Base-by-base conservation (phyloP, 2,113 vertebrate species). In the Gallinago paraguaiae region DNA sequence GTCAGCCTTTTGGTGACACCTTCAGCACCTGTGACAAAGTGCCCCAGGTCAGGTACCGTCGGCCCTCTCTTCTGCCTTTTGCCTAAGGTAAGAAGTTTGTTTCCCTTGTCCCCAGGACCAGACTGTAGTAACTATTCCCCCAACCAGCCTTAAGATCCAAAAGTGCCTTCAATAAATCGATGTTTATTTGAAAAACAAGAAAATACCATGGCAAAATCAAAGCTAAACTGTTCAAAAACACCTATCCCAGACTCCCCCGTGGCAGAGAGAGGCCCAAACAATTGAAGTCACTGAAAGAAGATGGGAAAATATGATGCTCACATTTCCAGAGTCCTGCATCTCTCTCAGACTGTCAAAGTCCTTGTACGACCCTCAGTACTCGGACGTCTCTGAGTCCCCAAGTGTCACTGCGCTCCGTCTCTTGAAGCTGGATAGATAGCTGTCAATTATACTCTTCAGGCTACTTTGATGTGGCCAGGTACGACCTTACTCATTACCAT, bases 401-500 rank as follows among this genome's bases (percentile, higher is more conserved):
- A 8, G 86, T 24, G 93, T 90, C 90, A 94, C 91, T 53, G 48
- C 7, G n/a, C 92, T 93, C 7, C 0, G 63, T 60, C 76, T 95
- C 95, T 94, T 92, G 94, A 95, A 96, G 92, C 72, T 78, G 65
- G 92, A 94, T 95, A 76, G 95, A 97, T 96, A 88, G 65, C 95
- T 97, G 96, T 95, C 95, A 97, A 93, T 97, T 96, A 97, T 86
- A 80, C 59, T 78, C 65, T 86, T 82, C 86, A 93, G 82, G 81
- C 46, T 93, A 92, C 96, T 96, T 96, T 97, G 86, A 96, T 94
- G 86, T 90, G 92, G 88, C 80, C 95, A 96, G 93, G 88, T 96
- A 89, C 96, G 95, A 95, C 95, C 93, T 96, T 88, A 39, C 79
- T 96, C 82, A 97, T 96, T 96, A 96, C n/a, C 88, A 96, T 97